phyloP scores from a whole-genome alignment of 2,113 vertebrate species.

The Chlorodrepanis virens region DNA sequence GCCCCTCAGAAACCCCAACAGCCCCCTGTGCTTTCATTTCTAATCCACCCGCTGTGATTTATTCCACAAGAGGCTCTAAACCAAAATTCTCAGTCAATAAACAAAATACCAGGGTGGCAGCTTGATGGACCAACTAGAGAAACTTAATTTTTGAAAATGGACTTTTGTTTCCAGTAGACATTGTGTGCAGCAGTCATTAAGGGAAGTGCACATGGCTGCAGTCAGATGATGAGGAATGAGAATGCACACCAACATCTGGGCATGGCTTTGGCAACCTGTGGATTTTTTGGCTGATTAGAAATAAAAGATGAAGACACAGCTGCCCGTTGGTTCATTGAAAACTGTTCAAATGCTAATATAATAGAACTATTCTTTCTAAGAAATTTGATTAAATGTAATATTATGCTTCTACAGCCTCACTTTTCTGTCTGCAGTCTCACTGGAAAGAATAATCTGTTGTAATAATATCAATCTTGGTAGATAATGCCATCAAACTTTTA shows the following conservation, averaged over 20 bases:
- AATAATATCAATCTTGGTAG: slow-evolving; percentile 13
- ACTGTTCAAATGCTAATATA: slow-evolving; percentile 62
- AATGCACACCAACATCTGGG: not conserved
- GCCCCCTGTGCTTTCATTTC: not conserved
- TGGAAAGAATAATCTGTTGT: slow-evolving; percentile 17
- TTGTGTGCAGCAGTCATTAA: not conserved
- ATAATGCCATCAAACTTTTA: slow-evolving; percentile 22
- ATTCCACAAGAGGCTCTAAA: slow-evolving; percentile 14
- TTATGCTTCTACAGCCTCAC: not conserved
- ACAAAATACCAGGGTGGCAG: slow-evolving; percentile 29
- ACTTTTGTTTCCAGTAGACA: slow-evolving; percentile 19
- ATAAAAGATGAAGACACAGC: slow-evolving; percentile 57
- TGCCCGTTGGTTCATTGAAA: slow-evolving; percentile 15
- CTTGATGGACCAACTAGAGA: slow-evolving; percentile 18
- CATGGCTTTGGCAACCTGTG: not conserved
- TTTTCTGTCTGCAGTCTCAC: slow-evolving; percentile 6
- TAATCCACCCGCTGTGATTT: not conserved
- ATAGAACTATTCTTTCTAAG: slow-evolving; percentile 61
- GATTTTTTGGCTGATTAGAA: slow-evolving; percentile 62
- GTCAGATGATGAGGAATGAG: slow-evolving; percentile 54
- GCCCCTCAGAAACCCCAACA: not conserved
- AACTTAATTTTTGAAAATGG: not conserved
- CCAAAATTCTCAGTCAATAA: slow-evolving; percentile 34
- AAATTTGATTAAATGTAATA: slow-evolving; percentile 50
- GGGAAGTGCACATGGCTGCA: slow-evolving; percentile 5